phyloP scores from a whole-genome alignment of 2,888 invertebrate genomes.

The Muschampia plurimacula region DNA sequence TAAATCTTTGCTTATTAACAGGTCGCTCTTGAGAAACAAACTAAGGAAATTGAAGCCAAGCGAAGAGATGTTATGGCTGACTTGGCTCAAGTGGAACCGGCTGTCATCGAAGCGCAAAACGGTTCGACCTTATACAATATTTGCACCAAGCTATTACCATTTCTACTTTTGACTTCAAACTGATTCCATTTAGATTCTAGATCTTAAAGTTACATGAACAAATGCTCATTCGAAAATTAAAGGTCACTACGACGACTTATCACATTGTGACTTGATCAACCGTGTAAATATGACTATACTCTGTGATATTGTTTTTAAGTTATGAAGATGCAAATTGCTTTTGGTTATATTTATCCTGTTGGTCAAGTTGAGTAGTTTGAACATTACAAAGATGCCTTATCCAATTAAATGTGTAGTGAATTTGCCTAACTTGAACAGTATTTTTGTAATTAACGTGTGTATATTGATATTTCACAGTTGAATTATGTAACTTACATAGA shows the following conservation, averaged over 20 bases:
- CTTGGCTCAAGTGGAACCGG: constrained; percentile 98
- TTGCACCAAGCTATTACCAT: constrained; percentile 45
- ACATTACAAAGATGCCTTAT: constrained; percentile 38
- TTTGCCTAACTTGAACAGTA: constrained; percentile 23
- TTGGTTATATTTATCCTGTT: constrained; percentile 9
- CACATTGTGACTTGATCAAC: constrained; percentile 19
- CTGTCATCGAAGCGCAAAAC: constrained; percentile 99
- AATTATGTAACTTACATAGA: constrained; percentile 31
- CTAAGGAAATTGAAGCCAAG: constrained; percentile 96
- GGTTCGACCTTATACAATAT: constrained; percentile 85
- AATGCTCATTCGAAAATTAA: background rate
- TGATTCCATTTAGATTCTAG: background rate
- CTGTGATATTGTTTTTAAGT: too few species aligned
- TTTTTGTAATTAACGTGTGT: constrained; percentile 37
- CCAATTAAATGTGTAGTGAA: constrained; percentile 16
- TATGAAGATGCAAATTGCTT: background rate
- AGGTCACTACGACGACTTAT: constrained; percentile 34
- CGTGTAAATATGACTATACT: constrained; percentile 1
- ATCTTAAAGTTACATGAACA: background rate
- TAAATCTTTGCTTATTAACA: constrained; percentile 47
- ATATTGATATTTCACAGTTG: constrained; percentile 37
- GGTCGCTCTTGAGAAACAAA: constrained; percentile 93
- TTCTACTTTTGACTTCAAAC: background rate
- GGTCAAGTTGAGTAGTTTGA: constrained; percentile 16
- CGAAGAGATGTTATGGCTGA: constrained; percentile 98